Percentiles rank a stretch among this genome's conserved stretches.
Conservation (phyloP, 2,797 vertebrate genomes). For the Pseudochirops corinnae region DNA sequence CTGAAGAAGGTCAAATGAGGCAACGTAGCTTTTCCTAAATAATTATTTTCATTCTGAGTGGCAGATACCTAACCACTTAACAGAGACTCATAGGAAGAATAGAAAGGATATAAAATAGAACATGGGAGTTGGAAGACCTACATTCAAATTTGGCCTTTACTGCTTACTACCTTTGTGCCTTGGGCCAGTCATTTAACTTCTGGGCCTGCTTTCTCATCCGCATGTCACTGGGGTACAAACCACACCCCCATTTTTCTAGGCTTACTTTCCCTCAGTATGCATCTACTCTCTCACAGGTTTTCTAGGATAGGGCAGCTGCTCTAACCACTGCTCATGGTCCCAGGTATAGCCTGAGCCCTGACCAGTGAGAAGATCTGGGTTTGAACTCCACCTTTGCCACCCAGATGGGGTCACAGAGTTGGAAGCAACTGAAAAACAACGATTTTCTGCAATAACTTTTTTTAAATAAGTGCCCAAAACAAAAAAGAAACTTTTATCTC, state of each 20-base stretch:
- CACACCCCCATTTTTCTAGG: too few relatives aligned
- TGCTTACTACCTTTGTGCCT: not conserved
- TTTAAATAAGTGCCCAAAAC: slow-evolving; percentile 21
- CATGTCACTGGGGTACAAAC: too few relatives aligned
- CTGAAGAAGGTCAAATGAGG: not conserved
- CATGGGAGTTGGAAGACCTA: not conserved
- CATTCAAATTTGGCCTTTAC: not conserved
- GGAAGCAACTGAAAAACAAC: not conserved
- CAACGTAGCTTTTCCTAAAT: not conserved
- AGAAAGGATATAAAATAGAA: not conserved
- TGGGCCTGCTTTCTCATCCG: not conserved
- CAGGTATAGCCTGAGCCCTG: not conserved
- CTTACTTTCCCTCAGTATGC: too few relatives aligned
- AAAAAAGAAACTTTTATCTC: slow-evolving; percentile 23
- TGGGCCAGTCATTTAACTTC: not conserved
- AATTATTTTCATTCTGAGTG: not conserved
- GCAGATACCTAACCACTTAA: not conserved
- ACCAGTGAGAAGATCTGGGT: not conserved
- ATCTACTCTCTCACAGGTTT: too few relatives aligned
- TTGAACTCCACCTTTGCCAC: not conserved
- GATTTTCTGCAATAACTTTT: not conserved
- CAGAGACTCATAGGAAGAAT: not conserved
- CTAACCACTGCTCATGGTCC: not conserved
- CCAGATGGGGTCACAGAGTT: not conserved
- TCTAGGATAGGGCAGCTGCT: not conserved